phyloP scores from a whole-genome alignment of 1,140 invertebrate genomes.

The Euglossa dilemma region DNA sequence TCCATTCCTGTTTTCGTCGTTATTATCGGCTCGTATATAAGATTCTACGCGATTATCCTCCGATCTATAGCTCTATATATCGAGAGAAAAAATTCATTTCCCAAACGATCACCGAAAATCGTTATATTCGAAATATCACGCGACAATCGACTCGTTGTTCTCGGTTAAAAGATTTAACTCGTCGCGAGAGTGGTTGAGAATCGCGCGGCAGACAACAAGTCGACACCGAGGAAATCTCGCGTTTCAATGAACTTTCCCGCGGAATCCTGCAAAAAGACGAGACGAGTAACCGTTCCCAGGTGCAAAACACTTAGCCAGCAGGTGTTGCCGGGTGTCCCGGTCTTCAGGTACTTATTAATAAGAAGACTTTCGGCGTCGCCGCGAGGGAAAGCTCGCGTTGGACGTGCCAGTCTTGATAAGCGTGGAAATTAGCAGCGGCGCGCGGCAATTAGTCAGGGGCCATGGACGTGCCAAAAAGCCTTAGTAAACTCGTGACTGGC shows the following conservation, averaged over 20 bases:
- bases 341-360: constrained; percentile 43
- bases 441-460: constrained; percentile 64
- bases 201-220: too few species aligned
- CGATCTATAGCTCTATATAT: too few species aligned
- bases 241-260: too few species aligned
- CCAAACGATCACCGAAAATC: too few species aligned
- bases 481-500: constrained; percentile 64
- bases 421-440: constrained; percentile 59
- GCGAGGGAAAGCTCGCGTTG: constrained; percentile 16
- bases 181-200: too few species aligned
- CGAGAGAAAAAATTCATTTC: too few species aligned
- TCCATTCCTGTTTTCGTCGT: too few species aligned
- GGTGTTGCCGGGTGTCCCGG: constrained; percentile 9
- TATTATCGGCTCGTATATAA: too few species aligned
- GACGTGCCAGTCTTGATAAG: constrained; percentile 68
- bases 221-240: background rate
- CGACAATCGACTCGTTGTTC: too few species aligned
- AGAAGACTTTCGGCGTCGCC: constrained; percentile 19
- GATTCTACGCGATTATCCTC: too few species aligned
- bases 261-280: background rate
- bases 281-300: background rate
- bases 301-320: background rate
- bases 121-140: too few species aligned
- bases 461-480: constrained; percentile 72
- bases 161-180: too few species aligned